A percentile compares a stretch with the other conserved stretches of the same genome.
phyloP scores from a whole-genome alignment of 1,140 invertebrate genomes.

The Pseudomyrmex pallidus region DNA sequence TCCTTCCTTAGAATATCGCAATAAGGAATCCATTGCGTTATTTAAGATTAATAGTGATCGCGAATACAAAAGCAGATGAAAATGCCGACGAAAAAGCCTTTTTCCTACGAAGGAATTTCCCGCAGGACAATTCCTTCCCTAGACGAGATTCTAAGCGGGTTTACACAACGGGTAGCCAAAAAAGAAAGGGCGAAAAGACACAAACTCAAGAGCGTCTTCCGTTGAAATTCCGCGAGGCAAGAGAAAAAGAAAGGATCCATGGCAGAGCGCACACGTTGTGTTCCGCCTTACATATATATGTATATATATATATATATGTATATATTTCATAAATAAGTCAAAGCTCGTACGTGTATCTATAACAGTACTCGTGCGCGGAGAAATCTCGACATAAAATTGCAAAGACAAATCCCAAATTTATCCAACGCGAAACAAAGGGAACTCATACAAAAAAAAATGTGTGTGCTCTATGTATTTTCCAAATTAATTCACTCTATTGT shows the following conservation, averaged over 20 bases:
- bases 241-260: slow-evolving; percentile 76
- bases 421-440: neutral
- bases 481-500: too few species aligned
- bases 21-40: slow-evolving; percentile 28
- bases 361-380: slow-evolving; percentile 52
- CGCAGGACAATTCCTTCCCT: slow-evolving; percentile 77
- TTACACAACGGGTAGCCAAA: slow-evolving; percentile 71
- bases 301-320: slow-evolving; percentile 49
- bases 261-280: slow-evolving; percentile 76
- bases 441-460: neutral
- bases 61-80: slow-evolving; percentile 60
- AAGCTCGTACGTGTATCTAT: slow-evolving; percentile 60
- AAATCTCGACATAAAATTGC: slow-evolving; percentile 44
- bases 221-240: slow-evolving; percentile 76
- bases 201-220: slow-evolving; percentile 76
- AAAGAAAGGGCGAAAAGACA: slow-evolving; percentile 65
- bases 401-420: slow-evolving; percentile 36
- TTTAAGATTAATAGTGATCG: slow-evolving; percentile 52
- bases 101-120: slow-evolving; percentile 74
- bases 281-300: slow-evolving; percentile 65
- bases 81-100: slow-evolving; percentile 78
- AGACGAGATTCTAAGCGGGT: slow-evolving; percentile 74
- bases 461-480: neutral
- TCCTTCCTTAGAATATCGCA: neutral
- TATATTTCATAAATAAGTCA: slow-evolving; percentile 59